Percentiles rank a stretch among this genome's conserved stretches.
Evolutionary conservation across 2,113 vertebrate genomes (phyloP).

Genomic region (Thinocorus orbignyianus): DNA sequence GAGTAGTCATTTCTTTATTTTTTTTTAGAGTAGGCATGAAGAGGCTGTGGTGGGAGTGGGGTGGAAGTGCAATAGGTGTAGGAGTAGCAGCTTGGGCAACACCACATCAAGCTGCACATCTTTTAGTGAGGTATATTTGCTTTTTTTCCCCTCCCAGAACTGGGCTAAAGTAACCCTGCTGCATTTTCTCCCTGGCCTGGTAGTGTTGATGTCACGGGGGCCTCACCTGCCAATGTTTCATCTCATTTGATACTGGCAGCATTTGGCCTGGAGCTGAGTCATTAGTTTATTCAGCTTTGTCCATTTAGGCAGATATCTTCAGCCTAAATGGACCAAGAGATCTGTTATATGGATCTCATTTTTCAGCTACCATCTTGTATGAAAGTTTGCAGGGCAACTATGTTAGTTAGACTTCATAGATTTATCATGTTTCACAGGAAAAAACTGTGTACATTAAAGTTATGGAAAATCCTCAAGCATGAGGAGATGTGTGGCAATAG

Average conservation of each 20-base stretch:
- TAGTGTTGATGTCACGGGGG: neutral
- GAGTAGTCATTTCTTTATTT: rapidly evolving
- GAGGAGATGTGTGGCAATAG: neutral
- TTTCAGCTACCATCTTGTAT: neutral
- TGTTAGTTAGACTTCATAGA: neutral
- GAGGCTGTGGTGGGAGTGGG: rapidly evolving
- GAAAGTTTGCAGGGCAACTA: neutral
- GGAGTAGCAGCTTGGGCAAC: neutral
- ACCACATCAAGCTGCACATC: neutral
- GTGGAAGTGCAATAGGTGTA: neutral
- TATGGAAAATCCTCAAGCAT: neutral
- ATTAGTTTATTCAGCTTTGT: rapidly evolving
- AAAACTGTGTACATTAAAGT: neutral
- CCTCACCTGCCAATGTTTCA: neutral
- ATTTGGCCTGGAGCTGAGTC: neutral
- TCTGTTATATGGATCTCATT: neutral
- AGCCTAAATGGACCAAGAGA: too few species aligned
- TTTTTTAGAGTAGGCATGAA: neutral
- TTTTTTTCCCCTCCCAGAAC: rapidly evolving
- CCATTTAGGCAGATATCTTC: neutral
- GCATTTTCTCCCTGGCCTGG: neutral
- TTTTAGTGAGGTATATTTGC: neutral
- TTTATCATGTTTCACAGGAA: neutral
- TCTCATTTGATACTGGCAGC: neutral
- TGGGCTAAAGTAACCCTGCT: neutral